phyloP scores from a whole-genome alignment of 2,797 vertebrate genomes.

The Tarsius wallacei region DNA sequence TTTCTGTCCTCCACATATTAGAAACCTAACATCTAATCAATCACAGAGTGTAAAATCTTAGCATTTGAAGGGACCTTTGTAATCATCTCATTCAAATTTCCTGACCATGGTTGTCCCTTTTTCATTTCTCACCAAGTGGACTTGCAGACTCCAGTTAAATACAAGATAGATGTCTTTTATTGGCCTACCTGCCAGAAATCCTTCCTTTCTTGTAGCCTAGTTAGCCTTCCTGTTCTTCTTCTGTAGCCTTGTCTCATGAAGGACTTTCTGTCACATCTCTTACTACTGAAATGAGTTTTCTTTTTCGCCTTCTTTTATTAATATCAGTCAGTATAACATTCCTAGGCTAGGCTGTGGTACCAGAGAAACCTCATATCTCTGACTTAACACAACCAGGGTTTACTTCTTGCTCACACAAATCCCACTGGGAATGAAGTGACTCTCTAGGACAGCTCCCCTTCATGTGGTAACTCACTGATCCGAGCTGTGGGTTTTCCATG shows the following conservation, averaged over 20 bases:
- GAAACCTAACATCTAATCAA: not conserved
- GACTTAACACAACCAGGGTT: not conserved
- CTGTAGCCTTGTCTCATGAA: not conserved
- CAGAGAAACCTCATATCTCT: not conserved
- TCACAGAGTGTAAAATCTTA: conserved; percentile 34
- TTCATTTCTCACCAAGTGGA: not conserved
- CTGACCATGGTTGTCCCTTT: not conserved
- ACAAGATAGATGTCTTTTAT: not conserved
- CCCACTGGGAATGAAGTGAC: not conserved
- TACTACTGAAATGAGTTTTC: conserved; percentile 56
- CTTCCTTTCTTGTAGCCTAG: conserved; percentile 23
- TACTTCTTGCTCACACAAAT: conserved; percentile 37
- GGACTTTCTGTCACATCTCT: not conserved
- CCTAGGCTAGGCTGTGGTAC: not conserved
- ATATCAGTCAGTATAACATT: not conserved
- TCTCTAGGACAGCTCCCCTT: not conserved
- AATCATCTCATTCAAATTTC: conserved; percentile 31
- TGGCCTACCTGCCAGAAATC: not conserved
- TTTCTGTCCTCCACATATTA: conserved; percentile 40
- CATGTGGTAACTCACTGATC: not conserved
- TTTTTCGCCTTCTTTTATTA: conserved; percentile 60
- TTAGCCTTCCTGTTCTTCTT: not conserved
- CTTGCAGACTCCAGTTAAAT: conserved; percentile 29
- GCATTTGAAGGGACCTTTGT: conserved; percentile 49
- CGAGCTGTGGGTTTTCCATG: not conserved